phyloP scores from a whole-genome alignment of 2,888 invertebrate species.

The Cheilosia scutellata region DNA sequence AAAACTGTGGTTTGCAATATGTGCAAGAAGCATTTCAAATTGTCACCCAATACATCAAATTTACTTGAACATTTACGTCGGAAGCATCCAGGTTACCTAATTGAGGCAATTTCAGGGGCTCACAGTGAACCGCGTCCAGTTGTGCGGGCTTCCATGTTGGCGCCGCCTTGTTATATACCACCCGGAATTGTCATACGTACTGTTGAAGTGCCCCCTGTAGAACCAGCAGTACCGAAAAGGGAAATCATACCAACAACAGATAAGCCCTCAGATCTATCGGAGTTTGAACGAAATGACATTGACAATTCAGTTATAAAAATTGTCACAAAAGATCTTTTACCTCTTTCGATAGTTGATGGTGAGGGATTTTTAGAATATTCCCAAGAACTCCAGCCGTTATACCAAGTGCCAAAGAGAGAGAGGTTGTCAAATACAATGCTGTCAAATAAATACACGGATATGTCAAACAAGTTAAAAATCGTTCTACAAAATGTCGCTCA shows the following conservation, averaged over 20 bases:
- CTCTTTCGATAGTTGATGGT: conserved; percentile 17
- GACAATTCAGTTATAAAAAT: conserved; percentile 13
- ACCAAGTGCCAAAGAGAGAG: conserved; percentile 11
- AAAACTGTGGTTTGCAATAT: too few relatives aligned
- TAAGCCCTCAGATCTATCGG: conserved; percentile 12
- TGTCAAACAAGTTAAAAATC: conserved; percentile 6
- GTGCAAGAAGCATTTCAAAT: too few relatives aligned
- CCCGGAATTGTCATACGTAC: too few relatives aligned
- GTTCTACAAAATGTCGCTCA: conserved; percentile 8
- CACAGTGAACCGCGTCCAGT: too few relatives aligned
- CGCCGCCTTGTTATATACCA: too few relatives aligned
- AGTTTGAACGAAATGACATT: conserved; percentile 9
- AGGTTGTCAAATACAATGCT: conserved; percentile 27
- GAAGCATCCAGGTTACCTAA: too few relatives aligned
- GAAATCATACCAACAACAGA: neutral
- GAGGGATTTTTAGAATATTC: conserved; percentile 28
- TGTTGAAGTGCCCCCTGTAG: neutral
- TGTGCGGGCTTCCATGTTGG: too few relatives aligned
- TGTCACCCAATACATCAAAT: too few relatives aligned
- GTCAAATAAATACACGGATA: conserved; percentile 9
- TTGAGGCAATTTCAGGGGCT: too few relatives aligned
- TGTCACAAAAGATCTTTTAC: conserved; percentile 6
- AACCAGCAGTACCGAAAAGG: neutral
- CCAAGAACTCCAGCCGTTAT: conserved; percentile 2
- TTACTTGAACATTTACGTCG: too few relatives aligned